Conservation (phyloP, 1,140 invertebrate species). For the Caligus rogercresseyi region DNA sequence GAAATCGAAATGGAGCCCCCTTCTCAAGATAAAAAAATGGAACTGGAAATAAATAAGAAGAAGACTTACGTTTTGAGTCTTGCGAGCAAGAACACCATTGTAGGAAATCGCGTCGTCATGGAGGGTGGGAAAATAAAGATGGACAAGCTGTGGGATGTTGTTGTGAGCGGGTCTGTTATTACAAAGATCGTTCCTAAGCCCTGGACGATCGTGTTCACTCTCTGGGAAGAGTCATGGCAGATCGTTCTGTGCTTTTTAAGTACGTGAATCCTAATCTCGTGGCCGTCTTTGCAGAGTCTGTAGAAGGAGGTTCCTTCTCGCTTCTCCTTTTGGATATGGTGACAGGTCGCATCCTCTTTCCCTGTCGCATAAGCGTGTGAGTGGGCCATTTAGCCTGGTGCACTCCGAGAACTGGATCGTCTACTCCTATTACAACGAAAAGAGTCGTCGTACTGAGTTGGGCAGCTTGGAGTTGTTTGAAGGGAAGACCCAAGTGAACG, state of each 20-base stretch:
- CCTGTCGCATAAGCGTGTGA: conserved; percentile 33
- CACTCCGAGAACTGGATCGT: conserved; percentile 95
- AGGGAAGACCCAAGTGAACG: conserved; percentile 66
- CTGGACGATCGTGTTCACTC: conserved; percentile 76
- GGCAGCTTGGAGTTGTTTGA: conserved; percentile 78
- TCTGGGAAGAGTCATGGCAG: conserved; percentile 78
- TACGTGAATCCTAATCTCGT: conserved; percentile 95
- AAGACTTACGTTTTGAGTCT: background rate
- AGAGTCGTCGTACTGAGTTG: conserved; percentile 73
- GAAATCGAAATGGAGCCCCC: background rate
- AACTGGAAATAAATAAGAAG: background rate
- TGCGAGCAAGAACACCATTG: background rate
- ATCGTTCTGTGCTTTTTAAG: conserved; percentile 92
- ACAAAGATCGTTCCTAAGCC: conserved; percentile 35
- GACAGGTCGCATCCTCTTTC: conserved; percentile 46
- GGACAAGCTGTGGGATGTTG: background rate
- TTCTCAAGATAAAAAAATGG: background rate
- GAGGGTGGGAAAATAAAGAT: background rate
- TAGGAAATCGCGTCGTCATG: background rate
- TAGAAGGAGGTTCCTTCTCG: conserved; percentile 37
- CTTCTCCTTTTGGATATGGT: conserved; percentile 78
- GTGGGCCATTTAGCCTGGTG: conserved; percentile 65
- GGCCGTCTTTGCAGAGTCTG: conserved; percentile 58
- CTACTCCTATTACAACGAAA: conserved; percentile 86
- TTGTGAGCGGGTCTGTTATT: background rate